Base-by-base conservation (phyloP, 2,113 vertebrate genomes). In the Corythoichthys intestinalis region DNA sequence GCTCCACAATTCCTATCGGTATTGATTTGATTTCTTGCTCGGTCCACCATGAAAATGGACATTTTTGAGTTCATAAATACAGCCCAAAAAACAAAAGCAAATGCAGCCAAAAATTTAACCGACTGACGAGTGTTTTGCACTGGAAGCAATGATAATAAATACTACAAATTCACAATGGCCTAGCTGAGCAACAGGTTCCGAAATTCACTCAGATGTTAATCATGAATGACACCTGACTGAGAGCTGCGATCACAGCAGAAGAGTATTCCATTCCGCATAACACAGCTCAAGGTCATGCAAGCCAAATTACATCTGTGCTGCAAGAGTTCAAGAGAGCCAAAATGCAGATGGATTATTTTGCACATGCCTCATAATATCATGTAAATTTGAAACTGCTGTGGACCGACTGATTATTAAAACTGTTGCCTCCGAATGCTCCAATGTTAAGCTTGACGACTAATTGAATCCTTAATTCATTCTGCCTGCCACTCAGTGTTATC, bases 241-340 rank as follows among this genome's bases (percentile, higher is more conserved):
- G 75, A 78, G 73, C 72, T 65, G 65, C 39, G 68, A 74, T 75
- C 49, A 4, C n/a, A 4, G 46, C 52, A 60, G 71, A 75, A 74
- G 71, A 76, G 69, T 53, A 59, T 59, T 57, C 52, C 70, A 69
- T 66, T 75, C 52, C 73, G 77, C 37, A 71, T 66, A 73, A 71
- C 63, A 72, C 75, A 76, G 70, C 82, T 72, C 72, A 73, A 69
- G 78, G 82, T 84, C 76, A 75, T 63, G 7, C 54, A 52, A 46
- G 7, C 12, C 38, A 76, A 73, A 82, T 84, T 73, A 75, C 56
- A 62, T 72, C 59, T 58, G 58, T 48, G 53, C 52, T 39, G 47
- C 52, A 61, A 60, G 68, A 57, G 74, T 62, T 75, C 66, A 76
- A 78, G 77, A 74, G 67, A 50, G 48, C 41, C 37, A 53, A 62